Conservation (phyloP, 2,888 invertebrate genomes). For the Trissonchulus sp. region DNA sequence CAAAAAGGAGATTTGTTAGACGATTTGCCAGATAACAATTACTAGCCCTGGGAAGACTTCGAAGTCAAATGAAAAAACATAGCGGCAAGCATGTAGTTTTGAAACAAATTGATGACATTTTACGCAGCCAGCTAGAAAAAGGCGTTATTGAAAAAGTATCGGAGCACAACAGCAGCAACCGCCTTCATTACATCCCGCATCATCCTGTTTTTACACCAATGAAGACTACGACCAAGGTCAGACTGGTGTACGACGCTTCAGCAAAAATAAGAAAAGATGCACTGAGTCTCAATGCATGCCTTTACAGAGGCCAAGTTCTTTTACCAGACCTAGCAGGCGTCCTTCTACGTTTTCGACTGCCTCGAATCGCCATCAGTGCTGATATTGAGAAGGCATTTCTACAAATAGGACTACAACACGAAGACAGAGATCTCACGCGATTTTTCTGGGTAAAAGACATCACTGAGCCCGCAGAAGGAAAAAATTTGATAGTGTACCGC, state of each 20-base stretch:
- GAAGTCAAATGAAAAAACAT: too few relatives aligned
- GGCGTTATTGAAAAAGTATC: conserved; percentile 29
- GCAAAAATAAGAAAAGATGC: conserved; percentile 28
- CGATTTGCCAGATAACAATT: too few relatives aligned
- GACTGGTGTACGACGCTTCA: conserved; percentile 40
- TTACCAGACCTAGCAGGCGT: conserved; percentile 30
- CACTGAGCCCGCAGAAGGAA: conserved; percentile 21
- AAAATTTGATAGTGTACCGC: too few relatives aligned
- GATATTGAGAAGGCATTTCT: conserved; percentile 35
- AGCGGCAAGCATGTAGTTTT: conserved; percentile 15
- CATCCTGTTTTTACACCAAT: conserved; percentile 32
- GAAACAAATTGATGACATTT: conserved; percentile 24
- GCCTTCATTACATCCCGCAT: too few relatives aligned
- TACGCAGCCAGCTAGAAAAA: conserved; percentile 24
- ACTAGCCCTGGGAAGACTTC: too few relatives aligned
- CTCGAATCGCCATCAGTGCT: conserved; percentile 32
- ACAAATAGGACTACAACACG: too few relatives aligned
- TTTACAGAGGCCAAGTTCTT: conserved; percentile 34
- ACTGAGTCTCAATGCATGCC: conserved; percentile 34
- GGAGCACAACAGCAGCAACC: not conserved
- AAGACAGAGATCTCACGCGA: conserved; percentile 33
- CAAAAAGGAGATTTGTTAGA: too few relatives aligned
- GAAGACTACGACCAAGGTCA: conserved; percentile 38
- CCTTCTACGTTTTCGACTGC: conserved; percentile 32
- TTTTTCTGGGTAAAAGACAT: conserved; percentile 35